Percentiles rank a stretch among this genome's conserved stretches.
Evolutionary conservation across 2,888 invertebrate genomes (phyloP).

Genomic region (Scaptomyza flava): DNA sequence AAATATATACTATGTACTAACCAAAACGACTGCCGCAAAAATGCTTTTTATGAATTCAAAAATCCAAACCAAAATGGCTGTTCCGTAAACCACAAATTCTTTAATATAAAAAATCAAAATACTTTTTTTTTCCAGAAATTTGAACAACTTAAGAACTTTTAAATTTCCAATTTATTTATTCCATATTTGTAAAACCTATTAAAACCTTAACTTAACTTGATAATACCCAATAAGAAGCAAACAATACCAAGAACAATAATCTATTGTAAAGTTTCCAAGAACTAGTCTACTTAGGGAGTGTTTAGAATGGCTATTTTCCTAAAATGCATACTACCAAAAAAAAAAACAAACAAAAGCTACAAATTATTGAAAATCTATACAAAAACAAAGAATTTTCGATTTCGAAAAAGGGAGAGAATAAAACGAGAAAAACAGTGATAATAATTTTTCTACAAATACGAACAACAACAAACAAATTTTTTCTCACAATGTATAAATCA

Average conservation of each 20-base stretch:
- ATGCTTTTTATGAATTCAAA: constrained; percentile 58
- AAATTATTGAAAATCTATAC: constrained; percentile 36
- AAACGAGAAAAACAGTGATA: constrained; percentile 66
- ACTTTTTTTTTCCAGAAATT: background rate
- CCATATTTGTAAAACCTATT: constrained; percentile 20
- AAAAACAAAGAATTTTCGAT: constrained; percentile 53
- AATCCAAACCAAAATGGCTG: constrained; percentile 42
- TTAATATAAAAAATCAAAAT: background rate
- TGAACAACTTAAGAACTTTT: constrained; percentile 5
- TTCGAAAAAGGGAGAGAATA: constrained; percentile 45
- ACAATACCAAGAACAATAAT: constrained; percentile 78
- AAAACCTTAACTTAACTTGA: constrained; percentile 16
- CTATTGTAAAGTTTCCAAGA: constrained; percentile 73
- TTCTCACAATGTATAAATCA: constrained; percentile 53
- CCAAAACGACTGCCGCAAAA: constrained; percentile 68
- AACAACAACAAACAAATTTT: constrained; percentile 19
- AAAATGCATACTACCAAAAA: constrained; percentile 60
- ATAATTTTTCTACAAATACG: constrained; percentile 69
- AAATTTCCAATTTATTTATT: constrained; percentile 32
- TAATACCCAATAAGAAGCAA: constrained; percentile 47
- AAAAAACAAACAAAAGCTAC: constrained; percentile 11
- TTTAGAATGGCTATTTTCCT: constrained; percentile 78
- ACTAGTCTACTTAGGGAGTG: constrained; percentile 73
- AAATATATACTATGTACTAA: constrained; percentile 36
- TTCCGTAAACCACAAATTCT: constrained; percentile 23